Evolutionary conservation across 2,797 vertebrate species (phyloP).

Genomic region (Nasua narica): DNA sequence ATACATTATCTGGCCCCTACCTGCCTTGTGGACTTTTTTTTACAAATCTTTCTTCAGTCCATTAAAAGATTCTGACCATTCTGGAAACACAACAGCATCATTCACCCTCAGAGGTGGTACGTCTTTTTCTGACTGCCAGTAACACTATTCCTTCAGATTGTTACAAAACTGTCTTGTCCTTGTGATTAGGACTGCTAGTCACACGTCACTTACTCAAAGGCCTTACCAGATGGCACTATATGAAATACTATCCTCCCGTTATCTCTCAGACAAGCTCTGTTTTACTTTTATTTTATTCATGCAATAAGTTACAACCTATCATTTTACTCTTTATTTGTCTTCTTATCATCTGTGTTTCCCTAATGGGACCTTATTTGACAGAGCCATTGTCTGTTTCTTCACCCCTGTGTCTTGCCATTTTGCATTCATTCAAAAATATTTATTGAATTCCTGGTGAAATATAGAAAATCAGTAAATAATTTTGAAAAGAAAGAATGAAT

Average conservation of each 20-base stretch:
- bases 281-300: neutral
- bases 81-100: neutral
- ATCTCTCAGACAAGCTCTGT: neutral
- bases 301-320: neutral
- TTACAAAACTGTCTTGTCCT: neutral
- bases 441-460: neutral
- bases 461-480: neutral
- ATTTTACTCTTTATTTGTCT: neutral
- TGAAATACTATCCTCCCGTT: neutral
- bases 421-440: neutral
- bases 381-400: neutral
- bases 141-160: neutral
- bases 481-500: neutral
- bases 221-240: neutral
- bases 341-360: neutral
- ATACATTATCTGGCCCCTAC: neutral
- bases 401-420: neutral
- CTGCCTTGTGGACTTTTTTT: neutral
- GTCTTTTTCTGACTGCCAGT: neutral
- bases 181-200: neutral
- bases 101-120: neutral
- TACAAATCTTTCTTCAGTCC: neutral
- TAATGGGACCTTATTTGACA: neutral
- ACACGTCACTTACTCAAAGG: neutral
- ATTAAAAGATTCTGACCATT: neutral